These are phyloP conservation scores for Tachystola acroxantha DNA, from an alignment of 2,888 invertebrate species.

Conservation along the genomic window DNA sequence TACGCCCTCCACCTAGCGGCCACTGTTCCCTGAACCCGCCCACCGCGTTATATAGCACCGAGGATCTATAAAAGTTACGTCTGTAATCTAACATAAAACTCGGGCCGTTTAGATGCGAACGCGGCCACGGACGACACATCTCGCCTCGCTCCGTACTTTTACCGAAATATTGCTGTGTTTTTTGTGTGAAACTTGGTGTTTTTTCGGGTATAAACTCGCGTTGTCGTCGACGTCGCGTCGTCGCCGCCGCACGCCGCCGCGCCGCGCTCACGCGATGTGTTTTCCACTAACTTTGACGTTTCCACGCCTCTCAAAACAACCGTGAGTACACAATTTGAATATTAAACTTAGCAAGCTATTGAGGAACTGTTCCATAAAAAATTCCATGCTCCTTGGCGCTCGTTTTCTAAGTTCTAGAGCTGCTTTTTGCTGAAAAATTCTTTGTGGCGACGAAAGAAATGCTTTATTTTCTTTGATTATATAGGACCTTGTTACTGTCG, in stretches of 20 bases:
- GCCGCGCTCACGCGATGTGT: slow-evolving; percentile 44
- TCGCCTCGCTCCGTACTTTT: slow-evolving; percentile 76
- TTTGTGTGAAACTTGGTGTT: slow-evolving; percentile 64
- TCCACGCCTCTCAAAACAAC: slow-evolving; percentile 43
- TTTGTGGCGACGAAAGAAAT: too few relatives aligned
- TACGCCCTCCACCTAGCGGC: slow-evolving; percentile 50
- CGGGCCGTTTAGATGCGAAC: slow-evolving; percentile 79
- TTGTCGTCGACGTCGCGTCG: slow-evolving; percentile 48
- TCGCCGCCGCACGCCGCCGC: slow-evolving; percentile 48
- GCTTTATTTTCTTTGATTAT: too few relatives aligned
- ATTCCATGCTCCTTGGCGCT: too few relatives aligned
- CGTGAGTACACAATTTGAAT: slow-evolving; percentile 62
- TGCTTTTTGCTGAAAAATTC: too few relatives aligned
- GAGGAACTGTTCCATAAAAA: too few relatives aligned
- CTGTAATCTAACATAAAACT: slow-evolving; percentile 79
- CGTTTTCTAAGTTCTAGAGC: too few relatives aligned
- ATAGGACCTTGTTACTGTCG: too few relatives aligned
- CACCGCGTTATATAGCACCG: slow-evolving; percentile 78
- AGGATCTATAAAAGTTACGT: slow-evolving; percentile 79
- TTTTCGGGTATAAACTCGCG: slow-evolving; percentile 57
- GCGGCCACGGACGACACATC: slow-evolving; percentile 78
- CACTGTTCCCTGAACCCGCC: slow-evolving; percentile 60
- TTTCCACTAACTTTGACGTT: slow-evolving; percentile 45
- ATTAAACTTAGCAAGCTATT: slow-evolving; percentile 31
- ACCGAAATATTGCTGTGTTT: slow-evolving; percentile 71